Conservation (phyloP, 2,888 invertebrate genomes). For the Lithophane socia region DNA sequence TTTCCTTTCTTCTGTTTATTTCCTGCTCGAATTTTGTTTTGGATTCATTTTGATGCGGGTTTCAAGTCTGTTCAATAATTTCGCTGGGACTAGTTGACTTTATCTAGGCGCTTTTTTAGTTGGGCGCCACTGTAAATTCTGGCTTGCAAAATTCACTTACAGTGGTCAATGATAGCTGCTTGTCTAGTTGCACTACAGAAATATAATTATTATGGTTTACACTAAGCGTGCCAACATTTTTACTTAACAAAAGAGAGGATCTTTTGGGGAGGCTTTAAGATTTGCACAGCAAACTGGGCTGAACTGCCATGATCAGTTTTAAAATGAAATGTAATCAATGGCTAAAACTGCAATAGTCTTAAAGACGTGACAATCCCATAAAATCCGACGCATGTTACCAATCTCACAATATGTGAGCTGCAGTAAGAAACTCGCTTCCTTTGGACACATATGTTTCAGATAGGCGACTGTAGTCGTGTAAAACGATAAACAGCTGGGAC, state of each 20-base stretch:
- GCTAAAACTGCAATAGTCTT: background rate
- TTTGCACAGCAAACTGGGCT: background rate
- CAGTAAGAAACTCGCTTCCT: slow-evolving; percentile 44
- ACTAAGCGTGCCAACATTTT: no score
- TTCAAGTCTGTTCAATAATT: background rate
- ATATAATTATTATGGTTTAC: no score
- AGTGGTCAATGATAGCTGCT: background rate
- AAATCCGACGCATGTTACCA: slow-evolving; percentile 35
- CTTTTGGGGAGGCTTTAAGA: background rate
- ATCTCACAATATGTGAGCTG: slow-evolving; percentile 24
- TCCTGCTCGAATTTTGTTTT: background rate
- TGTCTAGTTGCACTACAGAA: no score
- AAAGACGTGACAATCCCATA: background rate
- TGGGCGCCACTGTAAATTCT: background rate
- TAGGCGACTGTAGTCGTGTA: slow-evolving; percentile 1
- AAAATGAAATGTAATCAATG: background rate
- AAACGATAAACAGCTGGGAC: slow-evolving; percentile 40
- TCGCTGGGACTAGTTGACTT: background rate
- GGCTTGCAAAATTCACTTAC: background rate
- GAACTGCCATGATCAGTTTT: background rate
- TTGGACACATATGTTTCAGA: slow-evolving; percentile 32
- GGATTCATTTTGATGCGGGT: no score
- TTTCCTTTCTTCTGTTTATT: background rate
- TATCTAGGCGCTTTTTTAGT: background rate
- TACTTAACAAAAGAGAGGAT: no score